Base-by-base conservation (phyloP, 1,140 invertebrate genomes). In the Aphelenchoides avenae region DNA sequence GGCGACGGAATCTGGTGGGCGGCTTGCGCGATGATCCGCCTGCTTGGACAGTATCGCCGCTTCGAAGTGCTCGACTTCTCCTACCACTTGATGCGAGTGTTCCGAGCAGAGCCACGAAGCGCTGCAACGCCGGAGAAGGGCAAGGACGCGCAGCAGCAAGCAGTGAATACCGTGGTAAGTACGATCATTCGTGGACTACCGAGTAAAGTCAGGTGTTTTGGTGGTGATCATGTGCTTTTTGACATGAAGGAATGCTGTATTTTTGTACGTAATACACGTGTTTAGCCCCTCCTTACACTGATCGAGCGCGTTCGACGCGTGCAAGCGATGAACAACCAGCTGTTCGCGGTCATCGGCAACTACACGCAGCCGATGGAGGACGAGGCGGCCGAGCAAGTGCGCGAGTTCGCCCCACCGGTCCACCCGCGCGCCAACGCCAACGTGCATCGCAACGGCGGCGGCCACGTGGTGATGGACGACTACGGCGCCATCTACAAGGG, bases 1-100 rank as follows among this genome's bases (percentile, higher is more conserved):
- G 95, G 95, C 13, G 95, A 99, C 81, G 93, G 94, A 11, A 82
- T 98, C 0, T 91, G 98, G 79, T 99, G 94, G 94, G 93, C 93
- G 27, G 94, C 92, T 0, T 96, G 92, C 79, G 87, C 90, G n/a
- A 90, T 99, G 83, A 91, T 99, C 53, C 86, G 91, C n/a, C 81
- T 99, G 18, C 81, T 99, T 37, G 89, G 89, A 0, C 94, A 99
- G 77, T 91, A 98, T 80, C 81, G 90, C 57, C 81, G 93, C 49
- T 99, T 99, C 80, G 94, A 99, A 78, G 91, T 92, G 9, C 83
- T 98, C 26, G 95, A 99, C 80, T 97, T 98, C 81, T 94, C 91
- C 79, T 98, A 98, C 81, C 94, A 99, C 77, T 90, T 99, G 71
- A 83, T 97, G 24, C 81, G 90, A 65, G 91, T 98, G 0, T 93